Conservation (phyloP, 2,888 invertebrate species). For the Calameuta filiformis region DNA sequence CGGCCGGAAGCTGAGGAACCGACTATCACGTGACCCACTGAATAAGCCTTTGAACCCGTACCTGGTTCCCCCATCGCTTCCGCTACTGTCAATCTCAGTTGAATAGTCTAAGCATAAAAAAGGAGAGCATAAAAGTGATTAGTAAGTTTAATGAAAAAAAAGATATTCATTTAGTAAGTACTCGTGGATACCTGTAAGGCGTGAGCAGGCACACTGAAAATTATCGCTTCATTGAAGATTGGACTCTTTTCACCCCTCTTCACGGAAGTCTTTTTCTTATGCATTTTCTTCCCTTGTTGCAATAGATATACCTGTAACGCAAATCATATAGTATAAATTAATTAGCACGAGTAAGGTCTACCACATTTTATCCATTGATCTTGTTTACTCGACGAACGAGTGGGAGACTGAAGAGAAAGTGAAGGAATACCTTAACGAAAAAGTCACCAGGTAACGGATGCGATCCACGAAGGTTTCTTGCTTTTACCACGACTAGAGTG, state of each 20-base stretch:
- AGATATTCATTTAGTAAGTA: not conserved
- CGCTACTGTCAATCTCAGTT: conserved; percentile 78
- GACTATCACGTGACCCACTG: conserved; percentile 84
- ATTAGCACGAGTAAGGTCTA: not conserved
- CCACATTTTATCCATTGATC: not conserved
- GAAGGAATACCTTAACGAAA: conserved; percentile 76
- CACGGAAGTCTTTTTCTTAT: conserved; percentile 83
- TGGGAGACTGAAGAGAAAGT: not conserved
- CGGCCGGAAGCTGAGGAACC: conserved; percentile 80
- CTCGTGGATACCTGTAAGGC: conserved; percentile 71
- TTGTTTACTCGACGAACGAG: too few relatives aligned
- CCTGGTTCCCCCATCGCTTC: conserved; percentile 63
- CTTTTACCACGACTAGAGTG: conserved; percentile 82
- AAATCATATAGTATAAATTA: not conserved
- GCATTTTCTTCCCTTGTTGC: conserved; percentile 83
- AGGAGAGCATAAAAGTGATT: conserved; percentile 8
- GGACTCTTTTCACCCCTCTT: conserved; percentile 81
- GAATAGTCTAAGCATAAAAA: conserved; percentile 72
- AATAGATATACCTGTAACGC: conserved; percentile 75
- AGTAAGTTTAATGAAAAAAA: not conserved
- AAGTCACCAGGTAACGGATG: conserved; percentile 73
- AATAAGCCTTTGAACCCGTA: conserved; percentile 70
- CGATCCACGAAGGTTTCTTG: conserved; percentile 76
- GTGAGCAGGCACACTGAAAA: conserved; percentile 82
- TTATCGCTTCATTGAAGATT: conserved; percentile 87